Evolutionary conservation across 2,888 invertebrate genomes (phyloP).

Genomic region (Metopia argyrocephala): DNA sequence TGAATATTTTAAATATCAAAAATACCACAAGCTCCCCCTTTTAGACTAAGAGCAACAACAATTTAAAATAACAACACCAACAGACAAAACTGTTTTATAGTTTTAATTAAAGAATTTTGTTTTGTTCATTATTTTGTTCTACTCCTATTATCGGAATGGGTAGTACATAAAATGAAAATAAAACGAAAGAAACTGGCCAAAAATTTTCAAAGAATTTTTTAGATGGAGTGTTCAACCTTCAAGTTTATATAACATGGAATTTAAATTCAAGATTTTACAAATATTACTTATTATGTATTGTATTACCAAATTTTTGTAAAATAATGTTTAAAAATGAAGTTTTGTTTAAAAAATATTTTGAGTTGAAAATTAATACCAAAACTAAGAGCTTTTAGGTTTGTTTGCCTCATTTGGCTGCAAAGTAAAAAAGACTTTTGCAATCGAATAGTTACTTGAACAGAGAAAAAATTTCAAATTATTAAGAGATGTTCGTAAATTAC

Average conservation of each 20-base stretch:
- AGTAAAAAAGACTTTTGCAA: no score
- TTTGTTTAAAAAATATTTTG: no score
- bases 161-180: conserved; percentile 15
- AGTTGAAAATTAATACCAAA: no score
- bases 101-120: conserved; percentile 62
- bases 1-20: conserved; percentile 43
- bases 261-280: no score
- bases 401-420: no score
- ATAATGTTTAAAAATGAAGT: no score
- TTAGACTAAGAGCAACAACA: conserved; percentile 9
- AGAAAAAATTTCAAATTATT: no score
- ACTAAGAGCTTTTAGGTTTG: no score
- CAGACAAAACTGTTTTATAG: conserved; percentile 57
- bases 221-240: conserved; percentile 40
- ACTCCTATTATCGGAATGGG: neutral
- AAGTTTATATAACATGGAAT: neutral
- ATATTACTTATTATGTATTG: no score
- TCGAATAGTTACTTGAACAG: no score
- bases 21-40: conserved; percentile 53
- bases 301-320: no score
- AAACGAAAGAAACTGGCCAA: conserved; percentile 36
- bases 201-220: neutral
- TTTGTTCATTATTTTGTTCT: conserved; percentile 43
- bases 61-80: neutral
- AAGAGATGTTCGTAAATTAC: no score